Base-by-base conservation (phyloP, 1,140 invertebrate genomes). In the Lordiphosa collinella region DNA sequence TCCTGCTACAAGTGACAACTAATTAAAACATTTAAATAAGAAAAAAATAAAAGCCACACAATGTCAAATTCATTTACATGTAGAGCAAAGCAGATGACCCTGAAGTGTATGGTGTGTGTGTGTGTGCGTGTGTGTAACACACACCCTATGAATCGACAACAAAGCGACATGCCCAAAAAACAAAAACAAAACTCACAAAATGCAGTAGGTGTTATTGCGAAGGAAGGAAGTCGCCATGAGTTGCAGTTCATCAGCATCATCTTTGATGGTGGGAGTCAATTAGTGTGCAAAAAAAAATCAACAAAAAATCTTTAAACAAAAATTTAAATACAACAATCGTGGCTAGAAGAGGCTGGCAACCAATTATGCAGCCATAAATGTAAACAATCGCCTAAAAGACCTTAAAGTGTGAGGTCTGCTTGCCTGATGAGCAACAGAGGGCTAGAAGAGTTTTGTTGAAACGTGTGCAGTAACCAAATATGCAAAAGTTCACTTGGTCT, bases 321-420 rank as follows among this genome's bases (percentile, higher is more conserved):
- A 31, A 46, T 8, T 18, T 11, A n/a, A 7, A 25, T 25, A 25
- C 22, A 25, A 37, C 47, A 22, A 5, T 34, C 13, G 34, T 37
- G 25, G 41, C 22, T 16, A 37, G 8, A 9, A 13, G 34, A 16
- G 32, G 37, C 35, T 59, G 74, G 59, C 74, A 70, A 78, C 62
- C 76, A 82, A 82, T 82, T 82, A 82, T 84, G 67, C 78, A 76
- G 73, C 62, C 78, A 82, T 82, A 84, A 82, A 82, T 82, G 76
- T 82, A 84, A 82, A 82, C 76, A 82, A 82, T 82, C 78, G 78
- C 59, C 18, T 64, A 66, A 74, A 79, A 75, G 76, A 70, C 75
- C 75, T 70, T 82, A 80, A 82, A 75, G 34, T 54, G 51, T 35
- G 56, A 25, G 22, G 22, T 25, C 22, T 25, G 66, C 41, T 32